Percentiles rank a stretch among this genome's conserved stretches.
Conservation (phyloP, 2,888 invertebrate species). For the Diadegma fenestrale region DNA sequence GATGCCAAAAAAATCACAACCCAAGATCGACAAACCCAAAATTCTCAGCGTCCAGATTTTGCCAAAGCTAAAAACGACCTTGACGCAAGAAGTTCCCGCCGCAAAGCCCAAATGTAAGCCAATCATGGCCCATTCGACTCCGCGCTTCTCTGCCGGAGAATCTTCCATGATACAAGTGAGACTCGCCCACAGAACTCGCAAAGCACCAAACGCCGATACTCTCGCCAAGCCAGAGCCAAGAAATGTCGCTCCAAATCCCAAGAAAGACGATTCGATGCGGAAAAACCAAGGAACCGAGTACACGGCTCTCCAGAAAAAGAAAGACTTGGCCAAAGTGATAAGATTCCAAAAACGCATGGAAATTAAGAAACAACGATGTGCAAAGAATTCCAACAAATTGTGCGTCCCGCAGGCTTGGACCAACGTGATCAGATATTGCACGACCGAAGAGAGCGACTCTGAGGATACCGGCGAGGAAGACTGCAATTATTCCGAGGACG, state of each 20-base stretch:
- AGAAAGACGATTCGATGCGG: background rate
- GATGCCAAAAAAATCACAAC: background rate
- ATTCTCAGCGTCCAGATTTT: slow-evolving; percentile 17
- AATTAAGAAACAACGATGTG: background rate
- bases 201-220: background rate
- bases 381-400: background rate
- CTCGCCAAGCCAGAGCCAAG: background rate
- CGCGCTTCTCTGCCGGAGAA: background rate
- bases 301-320: background rate
- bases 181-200: background rate
- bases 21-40: slow-evolving; percentile 1
- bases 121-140: background rate
- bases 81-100: background rate
- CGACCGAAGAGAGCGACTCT: background rate
- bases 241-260: background rate
- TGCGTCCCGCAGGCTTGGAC: background rate
- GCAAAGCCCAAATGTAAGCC: background rate
- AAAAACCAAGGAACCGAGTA: background rate
- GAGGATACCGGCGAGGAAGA: background rate
- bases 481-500: background rate
- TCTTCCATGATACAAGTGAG: slow-evolving; percentile 4
- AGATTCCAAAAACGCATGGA: background rate
- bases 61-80: background rate
- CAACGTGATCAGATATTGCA: background rate
- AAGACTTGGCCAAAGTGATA: background rate